These are phyloP conservation scores for Oscheius sp. DNA, from an alignment of 2,888 invertebrate genomes.

Conservation along the genomic window DNA sequence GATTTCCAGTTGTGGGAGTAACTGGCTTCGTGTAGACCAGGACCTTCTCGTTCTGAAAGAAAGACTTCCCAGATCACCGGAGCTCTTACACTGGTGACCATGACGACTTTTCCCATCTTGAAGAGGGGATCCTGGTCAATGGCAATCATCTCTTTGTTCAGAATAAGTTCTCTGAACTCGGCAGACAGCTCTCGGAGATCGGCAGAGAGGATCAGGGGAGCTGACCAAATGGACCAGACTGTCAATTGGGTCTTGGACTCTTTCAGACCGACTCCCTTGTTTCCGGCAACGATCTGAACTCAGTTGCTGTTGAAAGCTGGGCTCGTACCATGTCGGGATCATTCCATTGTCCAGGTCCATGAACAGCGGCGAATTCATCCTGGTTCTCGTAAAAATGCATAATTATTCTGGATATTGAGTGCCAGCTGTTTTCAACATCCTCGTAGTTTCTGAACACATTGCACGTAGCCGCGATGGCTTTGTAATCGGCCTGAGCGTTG, in stretches of 20 bases:
- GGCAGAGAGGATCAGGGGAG: slow-evolving; percentile 32
- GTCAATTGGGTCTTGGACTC: slow-evolving; percentile 58
- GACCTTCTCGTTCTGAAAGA: slow-evolving; percentile 50
- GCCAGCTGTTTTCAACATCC: slow-evolving; percentile 74
- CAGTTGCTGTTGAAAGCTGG: neutral
- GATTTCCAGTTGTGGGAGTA: slow-evolving; percentile 47
- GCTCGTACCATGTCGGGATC: slow-evolving; percentile 75
- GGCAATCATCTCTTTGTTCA: slow-evolving; percentile 67
- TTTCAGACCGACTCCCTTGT: slow-evolving; percentile 51
- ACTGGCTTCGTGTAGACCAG: slow-evolving; percentile 59
- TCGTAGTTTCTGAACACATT: slow-evolving; percentile 76
- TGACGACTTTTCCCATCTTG: slow-evolving; percentile 63
- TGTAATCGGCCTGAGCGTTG: slow-evolving; percentile 71
- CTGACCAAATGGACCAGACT: slow-evolving; percentile 48
- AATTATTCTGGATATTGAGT: slow-evolving; percentile 73
- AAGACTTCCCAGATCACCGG: neutral
- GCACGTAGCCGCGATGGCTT: slow-evolving; percentile 73
- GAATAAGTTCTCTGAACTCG: slow-evolving; percentile 56
- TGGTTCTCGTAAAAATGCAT: slow-evolving; percentile 74
- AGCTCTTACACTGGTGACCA: slow-evolving; percentile 45
- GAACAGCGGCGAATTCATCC: slow-evolving; percentile 73
- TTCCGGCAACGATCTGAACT: slow-evolving; percentile 58
- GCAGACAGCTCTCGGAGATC: slow-evolving; percentile 50
- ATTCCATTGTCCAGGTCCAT: slow-evolving; percentile 76
- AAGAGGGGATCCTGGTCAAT: slow-evolving; percentile 71